phyloP scores from a whole-genome alignment of 2,888 invertebrate genomes.

The Dasysyrphus tricinctus region DNA sequence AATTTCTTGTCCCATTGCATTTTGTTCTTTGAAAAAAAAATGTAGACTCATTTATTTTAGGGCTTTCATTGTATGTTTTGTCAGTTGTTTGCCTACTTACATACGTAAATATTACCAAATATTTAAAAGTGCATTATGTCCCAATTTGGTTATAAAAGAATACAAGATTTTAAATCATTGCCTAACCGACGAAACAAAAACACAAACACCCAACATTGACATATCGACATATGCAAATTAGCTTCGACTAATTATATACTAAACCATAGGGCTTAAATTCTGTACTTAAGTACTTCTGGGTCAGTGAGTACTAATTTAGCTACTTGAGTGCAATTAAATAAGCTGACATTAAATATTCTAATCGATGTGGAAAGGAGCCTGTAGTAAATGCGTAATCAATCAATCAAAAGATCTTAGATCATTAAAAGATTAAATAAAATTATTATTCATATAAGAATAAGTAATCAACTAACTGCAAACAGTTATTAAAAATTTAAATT shows the following conservation, averaged over 20 bases:
- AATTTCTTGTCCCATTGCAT: background rate
- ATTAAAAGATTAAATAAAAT: background rate
- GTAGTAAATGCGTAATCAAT: background rate
- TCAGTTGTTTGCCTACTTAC: background rate
- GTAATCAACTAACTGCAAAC: background rate
- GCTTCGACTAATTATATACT: background rate
- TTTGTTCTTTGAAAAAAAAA: background rate
- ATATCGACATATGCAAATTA: background rate
- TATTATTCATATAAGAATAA: background rate
- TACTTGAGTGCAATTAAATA: background rate
- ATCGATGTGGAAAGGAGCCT: background rate
- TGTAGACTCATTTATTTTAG: background rate
- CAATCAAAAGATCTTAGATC: background rate
- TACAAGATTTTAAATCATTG: background rate
- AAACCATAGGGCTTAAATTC: background rate
- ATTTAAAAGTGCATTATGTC: background rate
- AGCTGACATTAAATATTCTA: constrained; percentile 3
- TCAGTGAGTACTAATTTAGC: background rate
- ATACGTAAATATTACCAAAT: background rate
- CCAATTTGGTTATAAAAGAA: background rate
- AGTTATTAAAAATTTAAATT: background rate
- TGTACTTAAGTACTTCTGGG: background rate
- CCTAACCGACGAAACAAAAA: too few species aligned
- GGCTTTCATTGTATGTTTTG: background rate
- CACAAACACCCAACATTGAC: background rate